phyloP scores from a whole-genome alignment of 2,797 vertebrate genomes.

The Neomorphus geoffroyi region DNA sequence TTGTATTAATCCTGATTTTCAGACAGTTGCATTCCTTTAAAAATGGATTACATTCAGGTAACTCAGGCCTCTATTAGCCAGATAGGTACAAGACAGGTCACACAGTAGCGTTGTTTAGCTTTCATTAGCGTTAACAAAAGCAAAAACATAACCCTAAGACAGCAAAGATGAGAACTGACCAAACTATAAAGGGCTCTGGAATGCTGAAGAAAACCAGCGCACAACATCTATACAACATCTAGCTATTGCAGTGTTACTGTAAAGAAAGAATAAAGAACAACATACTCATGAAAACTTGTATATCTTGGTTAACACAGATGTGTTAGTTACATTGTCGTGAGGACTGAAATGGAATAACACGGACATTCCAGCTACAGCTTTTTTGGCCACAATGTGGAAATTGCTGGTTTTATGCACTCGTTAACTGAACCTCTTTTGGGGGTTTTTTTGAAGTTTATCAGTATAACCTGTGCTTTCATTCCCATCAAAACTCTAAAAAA shows the following conservation, averaged over 20 bases:
- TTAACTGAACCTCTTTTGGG: neutral
- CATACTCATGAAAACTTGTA: neutral
- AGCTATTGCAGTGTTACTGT: neutral
- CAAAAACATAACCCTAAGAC: neutral
- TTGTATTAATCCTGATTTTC: neutral
- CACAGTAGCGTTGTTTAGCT: neutral
- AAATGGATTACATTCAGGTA: neutral
- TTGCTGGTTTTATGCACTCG: neutral
- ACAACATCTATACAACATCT: neutral
- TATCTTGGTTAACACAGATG: neutral
- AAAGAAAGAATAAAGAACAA: neutral
- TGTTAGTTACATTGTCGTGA: neutral
- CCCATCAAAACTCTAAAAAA: slow-evolving; percentile 16
- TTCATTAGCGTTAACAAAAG: neutral
- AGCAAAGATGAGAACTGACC: neutral
- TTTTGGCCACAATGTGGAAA: neutral
- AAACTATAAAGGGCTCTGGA: neutral
- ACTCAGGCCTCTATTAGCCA: neutral
- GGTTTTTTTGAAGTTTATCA: neutral
- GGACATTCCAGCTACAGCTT: neutral
- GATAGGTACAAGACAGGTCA: neutral
- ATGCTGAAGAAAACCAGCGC: neutral
- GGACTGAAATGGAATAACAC: neutral
- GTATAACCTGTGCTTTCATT: slow-evolving; percentile 19
- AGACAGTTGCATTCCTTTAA: neutral